Conservation (phyloP, 2,888 invertebrate genomes). For the Endomychus coccineus region DNA sequence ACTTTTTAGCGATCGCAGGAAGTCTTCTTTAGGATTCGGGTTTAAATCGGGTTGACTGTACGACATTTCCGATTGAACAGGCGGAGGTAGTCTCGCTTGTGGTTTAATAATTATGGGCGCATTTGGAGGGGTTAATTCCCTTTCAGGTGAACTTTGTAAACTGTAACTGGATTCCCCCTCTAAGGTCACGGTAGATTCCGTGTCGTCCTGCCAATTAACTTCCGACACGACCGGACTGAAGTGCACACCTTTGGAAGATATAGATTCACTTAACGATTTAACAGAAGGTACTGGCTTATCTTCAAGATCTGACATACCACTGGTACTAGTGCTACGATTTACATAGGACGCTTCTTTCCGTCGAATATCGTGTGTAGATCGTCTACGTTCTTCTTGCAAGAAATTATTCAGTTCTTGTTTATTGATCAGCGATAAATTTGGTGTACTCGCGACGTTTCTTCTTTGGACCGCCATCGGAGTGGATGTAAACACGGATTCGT, state of each 20-base stretch:
- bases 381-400: conserved; percentile 29
- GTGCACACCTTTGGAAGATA: conserved; percentile 54
- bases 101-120: conserved; percentile 23
- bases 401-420: conserved; percentile 20
- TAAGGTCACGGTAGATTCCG: conserved; percentile 31
- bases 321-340: conserved; percentile 39
- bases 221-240: conserved; percentile 75
- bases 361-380: conserved; percentile 56
- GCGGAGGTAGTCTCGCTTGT: conserved; percentile 23
- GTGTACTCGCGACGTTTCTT: conserved; percentile 47
- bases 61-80: conserved; percentile 25
- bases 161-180: conserved; percentile 38
- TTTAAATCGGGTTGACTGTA: conserved; percentile 38
- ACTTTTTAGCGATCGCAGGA: conserved; percentile 24
- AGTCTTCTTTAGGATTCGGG: conserved; percentile 26
- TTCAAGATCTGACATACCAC: conserved; percentile 37
- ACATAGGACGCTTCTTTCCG: conserved; percentile 46
- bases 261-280: conserved; percentile 32
- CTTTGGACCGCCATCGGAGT: conserved; percentile 18
- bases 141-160: conserved; percentile 36
- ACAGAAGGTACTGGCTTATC: conserved; percentile 34
- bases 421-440: conserved; percentile 42
- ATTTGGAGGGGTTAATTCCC: conserved; percentile 18
- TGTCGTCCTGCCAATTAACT: conserved; percentile 64
- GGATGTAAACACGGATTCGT: conserved; percentile 21